Percentiles rank a stretch among this genome's conserved stretches.
Evolutionary conservation across 2,797 vertebrate genomes (phyloP).

Genomic region (Eulemur albifrons): DNA sequence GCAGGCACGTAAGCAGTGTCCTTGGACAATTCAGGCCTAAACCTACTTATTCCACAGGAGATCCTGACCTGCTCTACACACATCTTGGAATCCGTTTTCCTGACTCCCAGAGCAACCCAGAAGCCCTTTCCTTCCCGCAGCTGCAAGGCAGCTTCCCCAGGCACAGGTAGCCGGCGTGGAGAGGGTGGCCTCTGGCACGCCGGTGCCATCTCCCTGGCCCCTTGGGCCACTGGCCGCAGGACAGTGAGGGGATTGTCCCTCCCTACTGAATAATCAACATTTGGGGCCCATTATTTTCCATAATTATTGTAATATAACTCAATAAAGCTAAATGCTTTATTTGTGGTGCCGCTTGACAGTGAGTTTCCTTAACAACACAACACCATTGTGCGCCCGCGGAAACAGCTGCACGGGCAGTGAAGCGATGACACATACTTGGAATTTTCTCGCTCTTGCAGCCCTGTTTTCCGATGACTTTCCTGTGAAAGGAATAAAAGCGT

Average conservation of each 20-base stretch:
- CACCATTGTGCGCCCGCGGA: slow-evolving; percentile 83
- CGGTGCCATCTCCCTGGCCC: not conserved
- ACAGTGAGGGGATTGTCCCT: slow-evolving; percentile 79
- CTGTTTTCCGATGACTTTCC: slow-evolving; percentile 83
- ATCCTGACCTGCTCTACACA: too few species aligned
- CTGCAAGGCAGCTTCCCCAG: not conserved
- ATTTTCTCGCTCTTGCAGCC: slow-evolving; percentile 83
- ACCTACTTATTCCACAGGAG: not conserved
- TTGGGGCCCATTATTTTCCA: slow-evolving; percentile 81
- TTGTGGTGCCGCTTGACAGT: slow-evolving; percentile 80
- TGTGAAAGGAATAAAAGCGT: slow-evolving; percentile 84
- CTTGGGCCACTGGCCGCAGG: not conserved
- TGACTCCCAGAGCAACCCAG: not conserved
- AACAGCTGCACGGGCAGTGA: slow-evolving; percentile 83
- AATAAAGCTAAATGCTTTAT: slow-evolving; percentile 84
- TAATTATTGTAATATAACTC: slow-evolving; percentile 80
- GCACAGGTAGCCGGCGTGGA: not conserved
- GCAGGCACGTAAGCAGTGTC: too few species aligned
- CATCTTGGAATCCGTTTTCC: too few species aligned
- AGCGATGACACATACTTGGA: slow-evolving; percentile 86
- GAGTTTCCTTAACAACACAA: slow-evolving; percentile 84
- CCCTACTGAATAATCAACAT: slow-evolving; percentile 81
- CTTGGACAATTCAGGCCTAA: not conserved
- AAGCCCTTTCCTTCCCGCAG: not conserved
- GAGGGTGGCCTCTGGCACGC: too few species aligned